phyloP scores from a whole-genome alignment of 2,888 invertebrate genomes.

The Lithophane semibrunnea region DNA sequence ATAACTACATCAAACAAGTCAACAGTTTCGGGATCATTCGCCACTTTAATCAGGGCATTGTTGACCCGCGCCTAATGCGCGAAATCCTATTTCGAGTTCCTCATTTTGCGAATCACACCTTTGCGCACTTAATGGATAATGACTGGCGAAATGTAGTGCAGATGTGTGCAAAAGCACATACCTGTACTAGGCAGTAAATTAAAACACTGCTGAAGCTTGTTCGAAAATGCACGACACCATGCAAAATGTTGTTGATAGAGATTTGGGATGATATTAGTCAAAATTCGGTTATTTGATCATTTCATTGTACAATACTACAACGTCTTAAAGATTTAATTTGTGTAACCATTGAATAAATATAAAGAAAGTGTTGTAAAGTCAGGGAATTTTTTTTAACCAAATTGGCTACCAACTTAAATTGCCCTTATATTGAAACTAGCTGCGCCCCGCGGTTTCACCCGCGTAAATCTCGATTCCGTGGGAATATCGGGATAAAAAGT shows the following conservation, averaged over 20 bases:
- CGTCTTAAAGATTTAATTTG: not conserved
- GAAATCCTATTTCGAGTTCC: constrained; percentile 58
- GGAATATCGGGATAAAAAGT: too few relatives aligned
- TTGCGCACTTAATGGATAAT: constrained; percentile 30
- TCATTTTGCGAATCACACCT: constrained; percentile 58
- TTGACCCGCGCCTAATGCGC: constrained; percentile 51
- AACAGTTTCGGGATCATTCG: constrained; percentile 48
- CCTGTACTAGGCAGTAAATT: not conserved
- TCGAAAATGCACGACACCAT: not conserved
- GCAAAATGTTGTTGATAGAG: not conserved
- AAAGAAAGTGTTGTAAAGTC: not conserved
- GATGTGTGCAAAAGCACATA: constrained; percentile 9
- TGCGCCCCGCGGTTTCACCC: too few relatives aligned
- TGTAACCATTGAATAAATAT: not conserved
- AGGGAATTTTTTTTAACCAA: not conserved
- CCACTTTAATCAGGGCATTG: constrained; percentile 63
- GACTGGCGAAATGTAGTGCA: constrained; percentile 18
- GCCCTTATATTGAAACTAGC: not conserved
- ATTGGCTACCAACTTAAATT: not conserved
- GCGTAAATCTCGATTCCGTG: too few relatives aligned
- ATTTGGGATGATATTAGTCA: too few relatives aligned
- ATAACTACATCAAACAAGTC: not conserved
- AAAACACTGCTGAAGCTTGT: not conserved
- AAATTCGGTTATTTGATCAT: too few relatives aligned
- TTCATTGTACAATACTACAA: not conserved